Base-by-base conservation (phyloP, 2,113 vertebrate genomes). In the Ciconia boyciana region DNA sequence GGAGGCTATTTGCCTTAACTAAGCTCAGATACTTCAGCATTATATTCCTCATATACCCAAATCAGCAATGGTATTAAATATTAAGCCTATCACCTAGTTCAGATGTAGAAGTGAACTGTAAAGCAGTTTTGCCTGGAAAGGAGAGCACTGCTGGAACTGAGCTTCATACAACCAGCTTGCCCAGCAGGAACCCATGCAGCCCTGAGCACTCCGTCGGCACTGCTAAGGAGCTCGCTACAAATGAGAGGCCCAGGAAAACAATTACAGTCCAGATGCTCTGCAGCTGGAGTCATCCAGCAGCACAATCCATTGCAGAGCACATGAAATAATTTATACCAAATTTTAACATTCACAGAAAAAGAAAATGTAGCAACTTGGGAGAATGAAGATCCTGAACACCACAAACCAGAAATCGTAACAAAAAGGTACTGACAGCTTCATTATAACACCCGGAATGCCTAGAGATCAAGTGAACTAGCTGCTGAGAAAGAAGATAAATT, bases 211-310 rank as follows among this genome's bases (percentile, higher is more conserved):
- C 80, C 1, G 6, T 44, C 0, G 2, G 83, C 55, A 15, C 46
- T 24, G 51, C 17, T 87, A 62, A 83, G 86, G 89, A 95, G 87
- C 86, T 86, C 1, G 3, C 86, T 79, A 76, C 83, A 92, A 92
- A 94, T 88, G 68, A 81, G 71, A 74, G 39, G 76, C 89, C 80
- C 0, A 2, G 86, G 86, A 89, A 96, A 88, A 95, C 58, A 83
- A 86, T 90, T 88, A 86, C 62, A 61, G 83, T 16, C 80, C 89
- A 92, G 86, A 92, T 94, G 86, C 39, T 94, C 60, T 74, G 86
- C 93, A 94, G 86, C 86, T 93, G 93, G 71, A 89, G 71, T 22
- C 60, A 95, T 49, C 60, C 43, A 87, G 89, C 80, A 94, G 51
- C 68, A 81, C 72, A 61, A 48, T 3, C 80, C 62, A 46, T 17